Evolutionary conservation across 2,888 invertebrate species (phyloP).

Genomic region (Apoderus coryli): DNA sequence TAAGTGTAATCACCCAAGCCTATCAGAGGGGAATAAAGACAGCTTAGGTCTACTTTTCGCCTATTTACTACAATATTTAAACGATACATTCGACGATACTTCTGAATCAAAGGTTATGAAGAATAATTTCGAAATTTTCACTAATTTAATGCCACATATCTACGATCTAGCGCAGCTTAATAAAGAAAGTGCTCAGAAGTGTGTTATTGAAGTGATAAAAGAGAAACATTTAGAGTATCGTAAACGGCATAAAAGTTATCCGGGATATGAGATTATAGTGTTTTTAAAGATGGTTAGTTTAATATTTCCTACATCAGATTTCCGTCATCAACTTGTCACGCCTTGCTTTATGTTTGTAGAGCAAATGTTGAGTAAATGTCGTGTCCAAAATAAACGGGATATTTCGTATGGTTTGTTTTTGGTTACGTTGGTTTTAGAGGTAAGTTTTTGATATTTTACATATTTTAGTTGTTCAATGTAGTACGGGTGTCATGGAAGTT

Average conservation of each 20-base stretch:
- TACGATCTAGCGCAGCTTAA: conserved; percentile 59
- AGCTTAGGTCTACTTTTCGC: conserved; percentile 59
- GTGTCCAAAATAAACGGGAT: conserved; percentile 48
- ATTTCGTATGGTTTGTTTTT: conserved; percentile 67
- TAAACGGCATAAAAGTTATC: conserved; percentile 43
- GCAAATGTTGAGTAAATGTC: conserved; percentile 54
- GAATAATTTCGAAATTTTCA: conserved; percentile 44
- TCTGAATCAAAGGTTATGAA: conserved; percentile 29
- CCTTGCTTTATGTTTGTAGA: conserved; percentile 73
- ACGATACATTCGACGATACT: conserved; percentile 43
- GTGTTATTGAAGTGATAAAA: conserved; percentile 52
- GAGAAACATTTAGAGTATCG: conserved; percentile 54
- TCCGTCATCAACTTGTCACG: conserved; percentile 75
- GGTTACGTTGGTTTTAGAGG: conserved; percentile 58
- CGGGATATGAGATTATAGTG: conserved; percentile 54
- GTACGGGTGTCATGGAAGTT: no score
- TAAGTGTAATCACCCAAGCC: conserved; percentile 74
- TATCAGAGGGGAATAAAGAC: conserved; percentile 64
- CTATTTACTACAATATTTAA: conserved; percentile 62
- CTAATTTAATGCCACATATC: conserved; percentile 38
- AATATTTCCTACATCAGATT: conserved; percentile 83
- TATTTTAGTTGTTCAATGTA: no score
- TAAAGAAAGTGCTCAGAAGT: conserved; percentile 50
- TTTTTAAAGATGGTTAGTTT: conserved; percentile 70
- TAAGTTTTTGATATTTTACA: no score